Conservation (phyloP, 1,140 invertebrate species). For the Macrosteles quadrilineatus region DNA sequence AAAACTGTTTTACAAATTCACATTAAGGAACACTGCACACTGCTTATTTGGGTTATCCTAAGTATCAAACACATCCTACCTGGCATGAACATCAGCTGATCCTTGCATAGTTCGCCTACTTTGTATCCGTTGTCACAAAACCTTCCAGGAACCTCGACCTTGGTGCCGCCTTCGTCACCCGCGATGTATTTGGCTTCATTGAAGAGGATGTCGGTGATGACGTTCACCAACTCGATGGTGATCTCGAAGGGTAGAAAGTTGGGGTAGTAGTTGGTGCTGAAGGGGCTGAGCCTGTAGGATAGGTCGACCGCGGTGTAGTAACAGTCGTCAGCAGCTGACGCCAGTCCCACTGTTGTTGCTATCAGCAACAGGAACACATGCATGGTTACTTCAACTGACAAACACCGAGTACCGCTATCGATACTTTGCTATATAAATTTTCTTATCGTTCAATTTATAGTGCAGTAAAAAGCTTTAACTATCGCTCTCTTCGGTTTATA, state of each 20-base stretch:
- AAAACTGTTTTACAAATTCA: no score
- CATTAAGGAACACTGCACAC: no score
- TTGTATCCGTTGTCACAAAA: conserved; percentile 7
- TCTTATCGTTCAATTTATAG: conserved; percentile 2
- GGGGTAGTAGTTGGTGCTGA: conserved; percentile 3
- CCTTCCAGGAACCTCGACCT: not conserved
- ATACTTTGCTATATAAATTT: conserved; percentile 3
- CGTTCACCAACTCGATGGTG: not conserved
- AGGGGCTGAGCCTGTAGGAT: conserved; percentile 6
- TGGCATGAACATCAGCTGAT: not conserved
- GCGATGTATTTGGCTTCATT: conserved; percentile 13
- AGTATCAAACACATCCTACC: no score
- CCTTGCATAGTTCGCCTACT: not conserved
- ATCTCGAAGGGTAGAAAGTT: conserved; percentile 9
- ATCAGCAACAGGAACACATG: not conserved
- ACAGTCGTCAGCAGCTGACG: not conserved
- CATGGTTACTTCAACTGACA: conserved; percentile 2
- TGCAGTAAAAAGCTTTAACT: conserved; percentile 12
- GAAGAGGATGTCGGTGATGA: conserved; percentile 6
- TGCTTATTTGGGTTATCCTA: no score
- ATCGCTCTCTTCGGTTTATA: not conserved
- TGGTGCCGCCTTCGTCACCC: not conserved
- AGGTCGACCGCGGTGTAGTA: conserved; percentile 1
- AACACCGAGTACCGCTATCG: conserved; percentile 4
- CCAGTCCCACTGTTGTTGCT: not conserved